phyloP scores from a whole-genome alignment of 2,113 vertebrate genomes.

The Chionis minor region DNA sequence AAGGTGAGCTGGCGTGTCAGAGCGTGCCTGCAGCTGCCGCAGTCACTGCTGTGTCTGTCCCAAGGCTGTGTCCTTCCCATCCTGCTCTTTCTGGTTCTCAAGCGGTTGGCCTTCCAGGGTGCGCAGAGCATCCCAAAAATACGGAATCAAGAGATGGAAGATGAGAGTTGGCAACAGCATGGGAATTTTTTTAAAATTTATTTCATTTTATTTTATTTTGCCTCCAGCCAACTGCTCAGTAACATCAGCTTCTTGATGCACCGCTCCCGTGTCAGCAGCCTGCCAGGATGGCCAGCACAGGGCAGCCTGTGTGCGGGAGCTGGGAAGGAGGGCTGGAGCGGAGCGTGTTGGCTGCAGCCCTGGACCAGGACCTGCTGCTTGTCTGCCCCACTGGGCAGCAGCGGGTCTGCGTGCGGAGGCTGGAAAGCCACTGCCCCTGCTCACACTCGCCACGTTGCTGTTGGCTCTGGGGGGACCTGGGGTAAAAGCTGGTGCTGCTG shows the following conservation, averaged over 20 bases:
- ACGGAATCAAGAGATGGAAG: neutral
- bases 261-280: accelerated
- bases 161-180: neutral
- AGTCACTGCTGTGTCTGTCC: neutral
- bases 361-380: neutral
- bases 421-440: neutral
- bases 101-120: neutral
- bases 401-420: neutral
- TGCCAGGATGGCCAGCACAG: accelerated
- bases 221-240: neutral
- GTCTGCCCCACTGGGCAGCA: neutral
- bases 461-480: neutral
- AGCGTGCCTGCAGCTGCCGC: neutral
- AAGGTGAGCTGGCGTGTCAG: neutral
- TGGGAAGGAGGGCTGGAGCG: neutral
- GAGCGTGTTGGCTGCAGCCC: neutral
- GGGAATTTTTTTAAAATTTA: neutral
- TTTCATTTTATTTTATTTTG: neutral
- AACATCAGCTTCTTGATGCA: neutral
- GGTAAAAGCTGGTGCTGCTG: neutral
- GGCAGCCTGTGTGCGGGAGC: neutral
- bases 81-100: neutral
- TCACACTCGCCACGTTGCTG: accelerated
- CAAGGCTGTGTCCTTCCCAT: neutral
- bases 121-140: neutral